Evolutionary conservation across 2,888 invertebrate genomes (phyloP), one percentile per base, ranked within the genome.

Genomic region (Spatulosminthurus flaviceps): DNA sequence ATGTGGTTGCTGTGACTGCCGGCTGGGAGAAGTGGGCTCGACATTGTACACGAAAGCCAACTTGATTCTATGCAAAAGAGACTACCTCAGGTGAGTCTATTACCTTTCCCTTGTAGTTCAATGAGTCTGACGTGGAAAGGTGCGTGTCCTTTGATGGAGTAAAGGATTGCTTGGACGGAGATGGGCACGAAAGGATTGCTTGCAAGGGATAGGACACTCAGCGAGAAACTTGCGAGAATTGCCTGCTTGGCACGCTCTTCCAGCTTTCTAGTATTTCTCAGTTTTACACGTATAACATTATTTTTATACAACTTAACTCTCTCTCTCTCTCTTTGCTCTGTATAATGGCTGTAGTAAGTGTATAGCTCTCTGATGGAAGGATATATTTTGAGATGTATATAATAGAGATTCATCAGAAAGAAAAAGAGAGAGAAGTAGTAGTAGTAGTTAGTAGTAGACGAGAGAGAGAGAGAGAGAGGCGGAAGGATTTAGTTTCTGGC

Each of bases 1-100:
- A 89, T 96, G 96, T 88, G 95, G 96, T 86, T 97, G 97, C 89
- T 98, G 98, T 89, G 96, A 97, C 89, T 97, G 97, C 88, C 91
- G 97, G 77, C 92, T 98, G 80, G 98, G 97, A 24, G 97, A 98
- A 88, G 97, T 97, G 72, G 98, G 98, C 26, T 95, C 95, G 83
- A 96, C 97, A 51, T 91, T 98, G 76, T 98, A 96, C 89, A 95
- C 96, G 74, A 95, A 96, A 88, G 97, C 97, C 83, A 96, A 97
- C 88, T 92, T 97, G 84, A 95, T 97, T 87, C 92, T 98, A 80
- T 98, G 97, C 91, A 94, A 96, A 89, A 91, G 97, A 87, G 97
- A 98, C 89, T 98, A 98, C 89, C 91, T 98, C 88, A 79, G 81
- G 81, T 81, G 42, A 29, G 42, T 13, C 43, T 22, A 51, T n/a